phyloP scores from a whole-genome alignment of 2,888 invertebrate species.

The Agrotis exclamationis region DNA sequence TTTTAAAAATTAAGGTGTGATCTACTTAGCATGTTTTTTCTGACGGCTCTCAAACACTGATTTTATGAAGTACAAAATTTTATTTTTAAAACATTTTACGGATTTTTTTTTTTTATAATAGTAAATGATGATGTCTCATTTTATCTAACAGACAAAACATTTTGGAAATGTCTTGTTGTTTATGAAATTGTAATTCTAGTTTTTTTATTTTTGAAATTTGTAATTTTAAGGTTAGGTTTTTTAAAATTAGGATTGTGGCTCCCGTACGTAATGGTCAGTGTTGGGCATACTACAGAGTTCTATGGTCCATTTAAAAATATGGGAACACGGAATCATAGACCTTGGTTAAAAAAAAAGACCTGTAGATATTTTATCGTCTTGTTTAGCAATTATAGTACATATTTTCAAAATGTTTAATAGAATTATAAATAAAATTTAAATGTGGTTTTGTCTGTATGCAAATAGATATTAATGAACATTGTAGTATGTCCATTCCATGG shows the following conservation, averaged over 20 bases:
- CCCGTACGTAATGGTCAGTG: slow-evolving; percentile 23
- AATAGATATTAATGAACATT: slow-evolving; percentile 12
- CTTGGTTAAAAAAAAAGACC: too few species aligned
- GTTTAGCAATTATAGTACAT: background rate
- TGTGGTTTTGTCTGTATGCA: background rate
- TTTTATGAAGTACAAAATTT: slow-evolving; percentile 60
- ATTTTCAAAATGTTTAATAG: background rate
- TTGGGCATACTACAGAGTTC: slow-evolving; percentile 32
- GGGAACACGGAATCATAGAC: too few species aligned
- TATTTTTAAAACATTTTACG: slow-evolving; percentile 25
- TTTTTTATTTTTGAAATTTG: slow-evolving; percentile 49
- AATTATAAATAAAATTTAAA: background rate
- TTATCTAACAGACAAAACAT: slow-evolving; percentile 37
- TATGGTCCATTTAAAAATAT: background rate
- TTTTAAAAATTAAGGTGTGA: slow-evolving; percentile 58
- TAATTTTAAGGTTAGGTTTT: slow-evolving; percentile 53
- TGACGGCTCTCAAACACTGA: slow-evolving; percentile 59
- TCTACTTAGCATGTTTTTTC: slow-evolving; percentile 62
- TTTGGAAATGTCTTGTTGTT: slow-evolving; percentile 33
- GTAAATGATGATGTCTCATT: slow-evolving; percentile 20
- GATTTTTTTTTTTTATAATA: slow-evolving; percentile 44
- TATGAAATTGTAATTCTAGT: slow-evolving; percentile 31
- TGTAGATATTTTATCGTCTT: too few species aligned
- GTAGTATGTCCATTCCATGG: slow-evolving; percentile 34
- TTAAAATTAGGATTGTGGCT: slow-evolving; percentile 43